A percentile compares a stretch with the other conserved stretches of the same genome.
Conservation (phyloP, 2,888 invertebrate genomes). For the Hymenopus coronatus region DNA sequence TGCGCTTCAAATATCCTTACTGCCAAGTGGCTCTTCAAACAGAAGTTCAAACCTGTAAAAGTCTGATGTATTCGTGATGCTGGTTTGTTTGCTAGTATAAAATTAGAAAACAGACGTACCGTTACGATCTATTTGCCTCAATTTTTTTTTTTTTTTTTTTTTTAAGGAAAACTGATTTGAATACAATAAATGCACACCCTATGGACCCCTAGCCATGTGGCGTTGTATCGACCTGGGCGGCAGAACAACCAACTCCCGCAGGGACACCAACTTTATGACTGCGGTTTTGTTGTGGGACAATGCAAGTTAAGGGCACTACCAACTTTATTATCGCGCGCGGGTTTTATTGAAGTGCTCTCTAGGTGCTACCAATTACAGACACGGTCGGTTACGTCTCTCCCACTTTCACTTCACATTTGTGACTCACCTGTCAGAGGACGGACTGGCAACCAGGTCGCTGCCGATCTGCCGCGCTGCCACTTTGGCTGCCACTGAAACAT, state of each 20-base stretch:
- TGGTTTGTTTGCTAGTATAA: too few species aligned
- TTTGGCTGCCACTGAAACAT: background rate
- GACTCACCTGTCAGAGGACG: background rate
- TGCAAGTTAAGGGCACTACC: constrained; percentile 24
- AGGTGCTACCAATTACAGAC: constrained; percentile 16
- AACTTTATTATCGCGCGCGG: constrained; percentile 18
- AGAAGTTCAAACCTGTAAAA: too few species aligned
- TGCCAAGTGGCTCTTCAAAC: too few species aligned
- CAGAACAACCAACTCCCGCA: background rate
- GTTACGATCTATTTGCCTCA: too few species aligned
- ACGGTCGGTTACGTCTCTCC: constrained; percentile 7
- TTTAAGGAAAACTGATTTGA: too few species aligned
- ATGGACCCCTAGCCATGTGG: too few species aligned
- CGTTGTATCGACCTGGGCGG: background rate
- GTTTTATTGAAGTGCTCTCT: constrained; percentile 11
- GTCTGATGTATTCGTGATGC: too few species aligned
- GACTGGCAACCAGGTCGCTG: background rate
- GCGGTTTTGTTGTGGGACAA: constrained; percentile 24
- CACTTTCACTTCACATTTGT: background rate
- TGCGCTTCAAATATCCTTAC: too few species aligned
- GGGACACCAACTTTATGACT: constrained; percentile 14
- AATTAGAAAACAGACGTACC: too few species aligned
- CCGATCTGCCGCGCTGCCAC: background rate
- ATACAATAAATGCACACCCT: too few species aligned
- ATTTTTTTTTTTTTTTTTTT: too few species aligned